phyloP scores from a whole-genome alignment of 2,113 vertebrate species.

The Athene cunicularia region DNA sequence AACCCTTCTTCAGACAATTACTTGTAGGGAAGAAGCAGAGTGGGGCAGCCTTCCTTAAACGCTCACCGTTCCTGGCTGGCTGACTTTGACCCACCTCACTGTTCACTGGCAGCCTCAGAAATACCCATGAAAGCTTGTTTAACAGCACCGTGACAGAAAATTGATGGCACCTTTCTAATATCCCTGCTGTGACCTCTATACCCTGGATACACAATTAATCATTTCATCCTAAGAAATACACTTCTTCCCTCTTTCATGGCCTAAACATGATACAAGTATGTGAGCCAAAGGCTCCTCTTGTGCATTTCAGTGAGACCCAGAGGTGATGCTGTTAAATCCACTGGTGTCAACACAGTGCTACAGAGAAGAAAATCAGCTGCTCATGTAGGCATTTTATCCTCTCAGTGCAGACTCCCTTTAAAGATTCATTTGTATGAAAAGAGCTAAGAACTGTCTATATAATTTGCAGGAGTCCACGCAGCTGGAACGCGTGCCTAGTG shows the following conservation, averaged over 20 bases:
- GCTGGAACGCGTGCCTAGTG: not conserved
- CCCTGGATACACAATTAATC: not conserved
- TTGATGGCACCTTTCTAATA: not conserved
- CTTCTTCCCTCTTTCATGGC: not conserved
- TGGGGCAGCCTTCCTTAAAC: not conserved
- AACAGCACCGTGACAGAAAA: not conserved
- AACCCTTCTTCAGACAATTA: not conserved
- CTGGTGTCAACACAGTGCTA: not conserved
- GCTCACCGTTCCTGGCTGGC: not conserved
- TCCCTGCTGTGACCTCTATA: not conserved
- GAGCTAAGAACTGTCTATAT: not conserved
- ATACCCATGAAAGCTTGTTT: rapidly evolving
- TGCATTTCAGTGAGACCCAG: not conserved
- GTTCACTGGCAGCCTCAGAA: not conserved
- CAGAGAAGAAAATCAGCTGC: not conserved
- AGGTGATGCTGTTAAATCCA: not conserved
- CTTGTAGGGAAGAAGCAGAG: not conserved
- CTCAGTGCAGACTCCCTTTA: not conserved
- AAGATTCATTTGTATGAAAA: not conserved
- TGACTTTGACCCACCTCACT: not conserved
- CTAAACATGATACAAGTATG: rapidly evolving
- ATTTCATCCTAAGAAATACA: not conserved
- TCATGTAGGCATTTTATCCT: not conserved
- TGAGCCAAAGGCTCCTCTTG: not conserved
- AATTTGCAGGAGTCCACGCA: not conserved